A percentile compares a stretch with the other conserved stretches of the same genome.
Conservation (phyloP, 2,888 invertebrate species). For the Heliconius charithonia region DNA sequence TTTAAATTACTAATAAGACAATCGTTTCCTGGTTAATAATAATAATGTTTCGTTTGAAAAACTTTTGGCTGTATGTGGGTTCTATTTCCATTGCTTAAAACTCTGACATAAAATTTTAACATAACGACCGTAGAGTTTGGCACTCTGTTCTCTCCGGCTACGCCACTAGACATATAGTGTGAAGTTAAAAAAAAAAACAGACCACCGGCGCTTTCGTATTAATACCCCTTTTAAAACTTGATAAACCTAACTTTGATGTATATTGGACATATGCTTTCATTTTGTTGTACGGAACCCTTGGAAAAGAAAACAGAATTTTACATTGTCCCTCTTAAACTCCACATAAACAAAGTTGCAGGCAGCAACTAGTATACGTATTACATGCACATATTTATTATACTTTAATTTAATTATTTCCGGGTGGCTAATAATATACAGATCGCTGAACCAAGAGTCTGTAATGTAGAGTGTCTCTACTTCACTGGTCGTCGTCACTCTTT, state of each 20-base stretch:
- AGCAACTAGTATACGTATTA: neutral
- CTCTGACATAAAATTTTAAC: too few relatives aligned
- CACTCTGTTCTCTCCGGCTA: too few relatives aligned
- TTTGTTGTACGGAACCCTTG: too few relatives aligned
- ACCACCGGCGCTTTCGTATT: too few relatives aligned
- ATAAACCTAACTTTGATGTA: too few relatives aligned
- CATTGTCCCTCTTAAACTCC: neutral
- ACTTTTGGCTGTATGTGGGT: neutral
- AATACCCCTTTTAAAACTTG: too few relatives aligned
- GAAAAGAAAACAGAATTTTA: too few relatives aligned
- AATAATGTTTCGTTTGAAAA: constrained; percentile 27
- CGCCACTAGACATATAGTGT: too few relatives aligned
- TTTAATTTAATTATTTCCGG: neutral
- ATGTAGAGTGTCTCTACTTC: neutral
- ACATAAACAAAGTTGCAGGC: neutral
- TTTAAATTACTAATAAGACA: constrained; percentile 32
- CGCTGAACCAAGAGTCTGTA: neutral
- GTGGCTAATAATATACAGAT: neutral
- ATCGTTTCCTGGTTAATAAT: constrained; percentile 35
- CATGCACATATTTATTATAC: neutral
- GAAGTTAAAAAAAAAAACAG: too few relatives aligned
- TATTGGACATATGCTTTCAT: too few relatives aligned
- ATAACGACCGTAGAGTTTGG: too few relatives aligned
- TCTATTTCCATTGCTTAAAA: constrained; percentile 10
- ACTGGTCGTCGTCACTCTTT: constrained; percentile 37